Evolutionary conservation across 2,113 vertebrate species (phyloP).

Genomic region (Megalops atlanticus): DNA sequence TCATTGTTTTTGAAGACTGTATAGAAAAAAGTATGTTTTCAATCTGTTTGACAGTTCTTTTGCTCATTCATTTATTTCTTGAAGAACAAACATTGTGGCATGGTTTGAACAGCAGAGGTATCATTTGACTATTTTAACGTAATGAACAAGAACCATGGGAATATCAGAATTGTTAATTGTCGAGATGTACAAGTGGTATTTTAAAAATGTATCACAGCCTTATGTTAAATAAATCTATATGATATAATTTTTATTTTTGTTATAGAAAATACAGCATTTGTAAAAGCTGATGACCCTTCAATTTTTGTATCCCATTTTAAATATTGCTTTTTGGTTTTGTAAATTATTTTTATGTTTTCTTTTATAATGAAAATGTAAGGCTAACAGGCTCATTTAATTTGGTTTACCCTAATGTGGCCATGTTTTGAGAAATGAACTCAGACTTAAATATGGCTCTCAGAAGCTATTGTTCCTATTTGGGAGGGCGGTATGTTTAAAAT

Average conservation of each 20-base stretch:
- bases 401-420: conserved; percentile 53
- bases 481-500: conserved; percentile 10
- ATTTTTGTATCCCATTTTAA: conserved; percentile 59
- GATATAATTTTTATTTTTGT: conserved; percentile 73
- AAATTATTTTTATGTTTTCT: conserved; percentile 66
- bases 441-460: conserved; percentile 27
- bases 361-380: conserved; percentile 62
- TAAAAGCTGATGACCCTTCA: conserved; percentile 65
- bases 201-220: conserved; percentile 70
- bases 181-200: conserved; percentile 63
- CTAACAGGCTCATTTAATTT: conserved; percentile 64
- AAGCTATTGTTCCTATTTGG: conserved; percentile 32
- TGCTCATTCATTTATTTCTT: conserved; percentile 15
- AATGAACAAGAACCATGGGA: conserved; percentile 62
- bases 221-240: conserved; percentile 68
- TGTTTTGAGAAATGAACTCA: conserved; percentile 48
- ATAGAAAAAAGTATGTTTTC: background rate
- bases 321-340: conserved; percentile 53
- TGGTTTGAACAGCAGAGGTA: conserved; percentile 4
- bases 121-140: background rate
- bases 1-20: conserved; percentile 48
- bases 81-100: background rate
- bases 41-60: background rate
- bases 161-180: conserved; percentile 63
- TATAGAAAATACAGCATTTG: conserved; percentile 66